Conservation (phyloP, 2,888 invertebrate genomes). For the Tetramorium bicarinatum region DNA sequence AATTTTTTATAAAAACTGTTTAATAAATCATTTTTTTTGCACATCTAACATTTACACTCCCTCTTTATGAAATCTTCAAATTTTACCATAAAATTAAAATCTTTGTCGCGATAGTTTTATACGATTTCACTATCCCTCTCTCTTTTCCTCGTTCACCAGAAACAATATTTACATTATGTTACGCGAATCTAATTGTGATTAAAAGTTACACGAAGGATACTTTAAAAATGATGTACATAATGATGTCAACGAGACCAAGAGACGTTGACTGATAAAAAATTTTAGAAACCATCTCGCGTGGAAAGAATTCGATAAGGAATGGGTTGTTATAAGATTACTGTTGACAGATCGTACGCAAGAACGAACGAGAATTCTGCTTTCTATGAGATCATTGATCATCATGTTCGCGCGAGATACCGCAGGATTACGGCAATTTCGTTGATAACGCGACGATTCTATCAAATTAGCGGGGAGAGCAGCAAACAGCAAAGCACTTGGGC, state of each 20-base stretch:
- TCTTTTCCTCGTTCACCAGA: constrained; percentile 53
- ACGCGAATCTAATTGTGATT: neutral
- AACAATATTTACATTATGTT: constrained; percentile 12
- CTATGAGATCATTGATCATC: constrained; percentile 18
- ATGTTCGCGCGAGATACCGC: neutral
- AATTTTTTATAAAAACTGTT: constrained; percentile 1
- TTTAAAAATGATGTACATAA: neutral
- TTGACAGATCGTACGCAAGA: constrained; percentile 26
- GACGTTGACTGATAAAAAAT: neutral
- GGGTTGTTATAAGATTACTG: neutral
- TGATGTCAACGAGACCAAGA: neutral
- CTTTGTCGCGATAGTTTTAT: neutral
- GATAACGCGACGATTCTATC: constrained; percentile 57
- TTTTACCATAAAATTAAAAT: neutral
- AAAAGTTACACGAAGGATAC: neutral
- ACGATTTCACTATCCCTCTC: constrained; percentile 29
- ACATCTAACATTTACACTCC: neutral
- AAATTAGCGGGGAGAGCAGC: constrained; percentile 81
- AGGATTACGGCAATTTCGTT: constrained; percentile 37
- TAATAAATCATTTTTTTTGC: constrained; percentile 2
- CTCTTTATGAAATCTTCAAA: neutral
- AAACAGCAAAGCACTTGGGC: constrained; percentile 85
- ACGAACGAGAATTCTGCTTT: constrained; percentile 32
- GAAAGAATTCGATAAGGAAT: neutral
- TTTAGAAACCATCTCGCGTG: neutral